phyloP scores from a whole-genome alignment of 2,888 invertebrate species.

The Trissoscelio sp. region DNA sequence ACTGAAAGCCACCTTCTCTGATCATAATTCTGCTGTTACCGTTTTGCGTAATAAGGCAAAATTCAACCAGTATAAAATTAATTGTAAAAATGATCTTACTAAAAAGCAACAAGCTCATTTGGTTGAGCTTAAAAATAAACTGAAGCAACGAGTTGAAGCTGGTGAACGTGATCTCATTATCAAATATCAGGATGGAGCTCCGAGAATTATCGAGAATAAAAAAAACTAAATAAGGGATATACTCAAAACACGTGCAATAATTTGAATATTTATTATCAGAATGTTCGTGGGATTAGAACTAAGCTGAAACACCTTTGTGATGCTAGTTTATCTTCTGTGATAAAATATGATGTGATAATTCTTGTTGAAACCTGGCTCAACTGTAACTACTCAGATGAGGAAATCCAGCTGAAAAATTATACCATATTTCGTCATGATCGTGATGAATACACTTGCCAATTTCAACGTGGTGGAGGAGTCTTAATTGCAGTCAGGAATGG shows the following conservation, averaged over 20 bases:
- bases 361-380: slow-evolving; percentile 19
- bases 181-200: not conserved
- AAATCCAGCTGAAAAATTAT: not conserved
- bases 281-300: not conserved
- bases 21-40: not conserved
- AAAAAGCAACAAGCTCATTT: not conserved
- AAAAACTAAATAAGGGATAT: not conserved
- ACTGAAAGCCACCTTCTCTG: too few relatives aligned
- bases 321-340: not conserved
- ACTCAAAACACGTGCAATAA: not conserved
- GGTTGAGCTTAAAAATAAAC: not conserved
- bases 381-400: not conserved
- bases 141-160: not conserved
- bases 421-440: slow-evolving; percentile 19
- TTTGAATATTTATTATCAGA: not conserved
- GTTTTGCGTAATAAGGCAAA: not conserved
- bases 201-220: not conserved
- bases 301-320: not conserved
- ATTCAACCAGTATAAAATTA: not conserved
- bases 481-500: not conserved
- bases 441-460: not conserved
- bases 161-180: not conserved
- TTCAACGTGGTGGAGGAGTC: not conserved
- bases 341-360: not conserved
- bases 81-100: not conserved